Conservation (phyloP, 2,797 vertebrate genomes). For the Xiphorhynchus erythropygius region DNA sequence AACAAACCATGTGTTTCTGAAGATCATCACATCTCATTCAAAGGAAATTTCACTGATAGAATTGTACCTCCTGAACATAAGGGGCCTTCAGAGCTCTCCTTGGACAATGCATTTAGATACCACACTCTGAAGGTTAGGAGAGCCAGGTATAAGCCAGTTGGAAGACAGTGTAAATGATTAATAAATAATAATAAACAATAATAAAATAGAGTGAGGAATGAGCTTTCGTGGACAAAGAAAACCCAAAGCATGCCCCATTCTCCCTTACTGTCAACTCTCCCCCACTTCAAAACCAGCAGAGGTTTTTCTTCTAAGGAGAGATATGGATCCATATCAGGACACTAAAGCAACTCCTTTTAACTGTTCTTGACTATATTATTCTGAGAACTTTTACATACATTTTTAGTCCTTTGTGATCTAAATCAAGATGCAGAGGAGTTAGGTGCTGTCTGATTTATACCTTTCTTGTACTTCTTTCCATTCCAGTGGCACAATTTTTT, state of each 20-base stretch:
- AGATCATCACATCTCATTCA: background rate
- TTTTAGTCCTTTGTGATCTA: background rate
- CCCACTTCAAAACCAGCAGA: background rate
- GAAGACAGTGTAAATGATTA: background rate
- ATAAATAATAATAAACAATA: too few species aligned
- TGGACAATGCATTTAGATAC: background rate
- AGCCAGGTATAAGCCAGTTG: background rate
- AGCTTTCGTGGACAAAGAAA: background rate
- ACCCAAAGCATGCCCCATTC: background rate
- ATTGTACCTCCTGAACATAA: background rate
- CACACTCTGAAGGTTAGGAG: background rate
- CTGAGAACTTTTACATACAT: background rate
- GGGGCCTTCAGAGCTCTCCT: background rate
- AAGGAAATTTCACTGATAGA: background rate
- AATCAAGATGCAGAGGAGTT: background rate
- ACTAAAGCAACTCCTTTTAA: background rate
- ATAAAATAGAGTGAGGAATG: background rate
- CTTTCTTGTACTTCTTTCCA: background rate
- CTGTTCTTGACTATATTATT: background rate
- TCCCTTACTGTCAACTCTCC: background rate
- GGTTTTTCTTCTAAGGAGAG: background rate
- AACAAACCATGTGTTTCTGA: background rate
- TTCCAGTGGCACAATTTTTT: background rate
- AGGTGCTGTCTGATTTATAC: background rate
- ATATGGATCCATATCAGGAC: background rate